A percentile compares a stretch with the other conserved stretches of the same genome.
Conservation (phyloP, 2,888 invertebrate genomes). For the Zygaena filipendulae region DNA sequence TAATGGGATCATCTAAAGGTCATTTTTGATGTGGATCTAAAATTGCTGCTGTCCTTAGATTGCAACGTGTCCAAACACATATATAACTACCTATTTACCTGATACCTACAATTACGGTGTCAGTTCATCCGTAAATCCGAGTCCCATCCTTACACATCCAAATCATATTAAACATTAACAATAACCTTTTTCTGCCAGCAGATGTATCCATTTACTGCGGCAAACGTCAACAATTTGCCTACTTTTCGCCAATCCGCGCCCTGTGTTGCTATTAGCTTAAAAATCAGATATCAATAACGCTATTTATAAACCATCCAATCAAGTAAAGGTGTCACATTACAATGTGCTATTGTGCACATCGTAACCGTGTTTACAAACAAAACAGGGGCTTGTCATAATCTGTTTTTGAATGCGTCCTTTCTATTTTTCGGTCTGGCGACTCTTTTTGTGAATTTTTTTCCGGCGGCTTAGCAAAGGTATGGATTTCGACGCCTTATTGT, state of each 20-base stretch:
- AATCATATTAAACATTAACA: constrained; percentile 18
- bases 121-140: constrained; percentile 32
- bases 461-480: constrained; percentile 43
- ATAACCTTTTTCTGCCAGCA: constrained; percentile 31
- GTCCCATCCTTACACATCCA: constrained; percentile 15
- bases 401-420: constrained; percentile 56
- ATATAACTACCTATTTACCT: no score
- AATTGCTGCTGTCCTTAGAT: no score
- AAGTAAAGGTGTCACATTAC: constrained; percentile 62
- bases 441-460: constrained; percentile 47
- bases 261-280: constrained; percentile 38
- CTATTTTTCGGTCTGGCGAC: constrained; percentile 57
- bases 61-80: no score
- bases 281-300: constrained; percentile 49
- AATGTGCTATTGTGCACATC: constrained; percentile 35
- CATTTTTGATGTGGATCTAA: no score
- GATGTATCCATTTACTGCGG: constrained; percentile 34
- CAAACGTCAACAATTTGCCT: constrained; percentile 61
- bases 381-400: constrained; percentile 66
- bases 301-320: constrained; percentile 50
- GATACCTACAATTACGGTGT: no score
- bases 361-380: constrained; percentile 62
- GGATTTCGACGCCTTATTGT: constrained; percentile 64
- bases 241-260: constrained; percentile 41
- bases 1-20: no score